These are phyloP conservation scores for Operophtera brumata DNA, from an alignment of 2,888 invertebrate species.

Conservation along the genomic window DNA sequence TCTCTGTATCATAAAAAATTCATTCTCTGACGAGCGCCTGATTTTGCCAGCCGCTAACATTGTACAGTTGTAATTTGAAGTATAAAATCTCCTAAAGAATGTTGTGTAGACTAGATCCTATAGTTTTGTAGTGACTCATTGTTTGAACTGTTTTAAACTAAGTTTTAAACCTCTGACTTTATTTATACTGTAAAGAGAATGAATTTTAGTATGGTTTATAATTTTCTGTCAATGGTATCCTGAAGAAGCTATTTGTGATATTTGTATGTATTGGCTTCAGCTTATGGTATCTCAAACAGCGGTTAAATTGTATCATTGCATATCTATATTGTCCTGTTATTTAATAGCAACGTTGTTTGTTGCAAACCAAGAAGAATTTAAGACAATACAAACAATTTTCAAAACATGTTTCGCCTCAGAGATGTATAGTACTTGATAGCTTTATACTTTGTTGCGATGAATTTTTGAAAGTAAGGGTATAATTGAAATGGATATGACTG, in stretches of 20 bases:
- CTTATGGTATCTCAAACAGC: conserved; percentile 50
- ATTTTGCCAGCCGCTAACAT: conserved; percentile 51
- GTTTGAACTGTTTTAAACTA: conserved; percentile 76
- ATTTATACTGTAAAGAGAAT: conserved; percentile 67
- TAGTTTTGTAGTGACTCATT: conserved; percentile 70
- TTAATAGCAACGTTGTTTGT: conserved; percentile 52
- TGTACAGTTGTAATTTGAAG: conserved; percentile 78
- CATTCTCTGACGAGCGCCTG: conserved; percentile 51
- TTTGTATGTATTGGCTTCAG: conserved; percentile 60
- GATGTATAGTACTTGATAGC: conserved; percentile 37
- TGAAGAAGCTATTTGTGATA: conserved; percentile 71
- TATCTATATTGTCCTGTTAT: conserved; percentile 23
- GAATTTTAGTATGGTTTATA: conserved; percentile 67
- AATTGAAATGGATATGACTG: conserved; percentile 48
- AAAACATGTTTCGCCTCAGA: conserved; percentile 54
- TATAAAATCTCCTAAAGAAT: conserved; percentile 68
- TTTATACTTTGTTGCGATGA: conserved; percentile 57
- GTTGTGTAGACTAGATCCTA: conserved; percentile 67
- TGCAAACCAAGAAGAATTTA: conserved; percentile 44
- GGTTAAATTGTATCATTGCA: conserved; percentile 38
- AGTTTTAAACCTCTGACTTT: conserved; percentile 75
- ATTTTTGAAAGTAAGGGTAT: conserved; percentile 57
- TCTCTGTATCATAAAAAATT: conserved; percentile 73
- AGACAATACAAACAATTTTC: conserved; percentile 54
- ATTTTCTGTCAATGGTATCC: conserved; percentile 52